Percentiles rank a stretch among this genome's conserved stretches.
Evolutionary conservation across 1,140 invertebrate species (phyloP).

Genomic region (Leptinotarsa defecta): DNA sequence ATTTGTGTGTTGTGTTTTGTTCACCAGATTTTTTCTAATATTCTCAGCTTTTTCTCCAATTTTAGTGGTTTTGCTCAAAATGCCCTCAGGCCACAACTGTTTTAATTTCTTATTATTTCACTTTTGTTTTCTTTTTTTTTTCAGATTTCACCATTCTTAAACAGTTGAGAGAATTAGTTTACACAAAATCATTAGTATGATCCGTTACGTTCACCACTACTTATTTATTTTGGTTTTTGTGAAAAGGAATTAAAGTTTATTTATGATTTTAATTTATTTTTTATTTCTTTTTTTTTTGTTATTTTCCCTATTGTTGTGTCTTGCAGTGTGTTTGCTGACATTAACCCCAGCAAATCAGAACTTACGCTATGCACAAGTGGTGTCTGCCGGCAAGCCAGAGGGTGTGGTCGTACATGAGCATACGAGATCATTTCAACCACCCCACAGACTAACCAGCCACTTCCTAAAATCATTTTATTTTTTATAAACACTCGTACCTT

Average conservation of each 20-base stretch:
- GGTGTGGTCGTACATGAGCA: constrained; percentile 2
- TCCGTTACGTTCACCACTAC: constrained; percentile 42
- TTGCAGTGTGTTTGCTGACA: constrained; percentile 48
- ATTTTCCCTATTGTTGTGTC: constrained; percentile 44
- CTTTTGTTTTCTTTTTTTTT: constrained; percentile 31
- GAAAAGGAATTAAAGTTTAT: constrained; percentile 46
- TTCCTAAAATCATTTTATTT: constrained; percentile 48
- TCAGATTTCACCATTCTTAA: constrained; percentile 20
- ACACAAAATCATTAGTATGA: constrained; percentile 35
- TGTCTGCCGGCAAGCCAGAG: constrained; percentile 15
- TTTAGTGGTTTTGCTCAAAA: constrained; percentile 50
- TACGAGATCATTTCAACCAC: constrained; percentile 25
- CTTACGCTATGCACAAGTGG: constrained; percentile 46
- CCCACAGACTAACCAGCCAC: constrained; percentile 51
- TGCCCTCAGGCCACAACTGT: constrained; percentile 49
- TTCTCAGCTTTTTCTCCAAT: constrained; percentile 46
- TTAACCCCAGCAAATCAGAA: constrained; percentile 34
- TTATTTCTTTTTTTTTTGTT: constrained; percentile 36
- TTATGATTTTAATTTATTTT: constrained; percentile 41
- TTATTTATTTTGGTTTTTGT: constrained; percentile 41
- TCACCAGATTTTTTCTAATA: constrained; percentile 43
- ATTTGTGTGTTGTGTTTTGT: constrained; percentile 51
- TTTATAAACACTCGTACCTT: constrained; percentile 48
- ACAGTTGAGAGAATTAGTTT: background rate
- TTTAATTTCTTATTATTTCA: constrained; percentile 35